Conservation (phyloP, 53 echinoderm and acorn worm genomes). For the Astropecten irregularis region DNA sequence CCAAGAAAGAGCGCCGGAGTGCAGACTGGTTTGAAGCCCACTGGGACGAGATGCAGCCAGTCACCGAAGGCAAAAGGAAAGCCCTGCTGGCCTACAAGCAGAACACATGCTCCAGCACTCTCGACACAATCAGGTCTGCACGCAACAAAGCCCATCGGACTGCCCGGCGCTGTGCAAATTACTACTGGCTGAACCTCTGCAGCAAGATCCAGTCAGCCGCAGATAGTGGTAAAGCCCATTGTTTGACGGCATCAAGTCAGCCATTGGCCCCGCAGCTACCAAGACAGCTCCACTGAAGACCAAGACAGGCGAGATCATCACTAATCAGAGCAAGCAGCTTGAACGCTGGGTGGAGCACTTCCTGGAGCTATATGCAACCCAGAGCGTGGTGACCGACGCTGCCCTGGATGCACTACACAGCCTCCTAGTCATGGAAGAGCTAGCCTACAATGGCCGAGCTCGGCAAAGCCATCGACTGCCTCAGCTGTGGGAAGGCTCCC, state of each 20-base stretch:
- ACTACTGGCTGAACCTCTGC: conserved; percentile 41
- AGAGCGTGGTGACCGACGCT: conserved; percentile 5
- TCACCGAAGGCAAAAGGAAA: conserved; percentile 28
- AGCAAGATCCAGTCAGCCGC: conserved; percentile 11
- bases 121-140: background rate
- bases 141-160: background rate
- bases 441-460: background rate
- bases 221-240: conserved; percentile 5
- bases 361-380: background rate
- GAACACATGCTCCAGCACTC: background rate
- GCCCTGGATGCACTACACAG: conserved; percentile 12
- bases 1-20: conserved; percentile 6
- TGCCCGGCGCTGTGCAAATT: conserved; percentile 12
- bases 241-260: conserved; percentile 52
- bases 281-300: conserved; percentile 45
- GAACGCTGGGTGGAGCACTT: conserved; percentile 37
- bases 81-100: conserved; percentile 14
- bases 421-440: conserved; percentile 25
- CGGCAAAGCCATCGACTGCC: background rate
- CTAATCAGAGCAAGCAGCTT: conserved; percentile 20
- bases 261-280: background rate
- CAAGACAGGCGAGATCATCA: conserved; percentile 16
- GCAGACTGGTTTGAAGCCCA: conserved; percentile 33
- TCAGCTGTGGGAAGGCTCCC: background rate
- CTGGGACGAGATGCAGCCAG: conserved; percentile 12